Conservation (phyloP, 2,888 invertebrate species). For the Mechanitis messenoides region DNA sequence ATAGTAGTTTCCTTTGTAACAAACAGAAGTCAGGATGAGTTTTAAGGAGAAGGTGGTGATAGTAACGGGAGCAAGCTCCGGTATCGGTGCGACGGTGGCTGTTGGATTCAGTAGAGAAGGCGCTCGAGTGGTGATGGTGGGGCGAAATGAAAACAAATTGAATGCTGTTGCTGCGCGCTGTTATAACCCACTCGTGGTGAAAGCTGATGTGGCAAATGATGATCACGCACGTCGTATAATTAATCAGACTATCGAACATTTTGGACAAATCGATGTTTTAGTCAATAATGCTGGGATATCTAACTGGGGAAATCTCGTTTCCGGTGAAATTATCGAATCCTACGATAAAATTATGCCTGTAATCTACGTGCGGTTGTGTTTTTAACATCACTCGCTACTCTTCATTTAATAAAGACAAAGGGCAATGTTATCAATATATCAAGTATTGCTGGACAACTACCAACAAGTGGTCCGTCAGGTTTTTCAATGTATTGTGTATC, state of each 20-base stretch:
- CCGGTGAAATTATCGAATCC: slow-evolving; percentile 26
- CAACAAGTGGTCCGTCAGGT: background rate
- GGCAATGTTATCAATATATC: slow-evolving; percentile 36
- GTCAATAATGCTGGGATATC: slow-evolving; percentile 41
- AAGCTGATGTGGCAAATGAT: slow-evolving; percentile 36
- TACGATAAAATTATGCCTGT: slow-evolving; percentile 32
- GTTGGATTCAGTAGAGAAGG: slow-evolving; percentile 78
- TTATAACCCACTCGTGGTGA: slow-evolving; percentile 20
- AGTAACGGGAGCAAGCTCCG: slow-evolving; percentile 80
- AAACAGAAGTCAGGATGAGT: slow-evolving; percentile 18
- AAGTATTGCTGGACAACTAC: slow-evolving; percentile 23
- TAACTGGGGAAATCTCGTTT: slow-evolving; percentile 21
- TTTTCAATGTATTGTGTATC: slow-evolving; percentile 24
- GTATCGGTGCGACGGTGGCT: slow-evolving; percentile 81
- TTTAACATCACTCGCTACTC: slow-evolving; percentile 32
- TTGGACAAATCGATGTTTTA: slow-evolving; percentile 37
- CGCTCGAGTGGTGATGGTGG: slow-evolving; percentile 79
- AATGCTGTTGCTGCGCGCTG: slow-evolving; percentile 63
- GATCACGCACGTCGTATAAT: slow-evolving; percentile 32
- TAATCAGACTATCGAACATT: slow-evolving; percentile 31
- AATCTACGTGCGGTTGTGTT: slow-evolving; percentile 35
- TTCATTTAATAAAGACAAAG: slow-evolving; percentile 35
- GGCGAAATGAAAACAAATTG: slow-evolving; percentile 80
- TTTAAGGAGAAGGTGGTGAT: slow-evolving; percentile 67
- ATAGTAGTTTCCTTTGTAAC: background rate